A percentile compares a stretch with the other conserved stretches of the same genome.
Evolutionary conservation across 2,113 vertebrate genomes (phyloP).

Genomic region (Mixornis gularis): DNA sequence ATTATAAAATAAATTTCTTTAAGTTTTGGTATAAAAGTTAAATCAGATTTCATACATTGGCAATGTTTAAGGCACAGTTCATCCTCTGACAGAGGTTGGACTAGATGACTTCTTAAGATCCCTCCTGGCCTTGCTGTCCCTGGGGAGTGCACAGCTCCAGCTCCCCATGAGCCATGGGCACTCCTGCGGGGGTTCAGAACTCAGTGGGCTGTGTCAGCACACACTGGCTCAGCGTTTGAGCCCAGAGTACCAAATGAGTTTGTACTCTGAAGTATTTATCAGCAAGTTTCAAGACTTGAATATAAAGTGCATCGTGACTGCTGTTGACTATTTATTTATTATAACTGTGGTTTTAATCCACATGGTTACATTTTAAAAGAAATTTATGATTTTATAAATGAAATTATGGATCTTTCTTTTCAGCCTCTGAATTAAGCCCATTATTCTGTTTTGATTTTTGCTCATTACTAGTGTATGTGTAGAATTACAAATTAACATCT

Average conservation of each 20-base stretch:
- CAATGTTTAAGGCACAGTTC: background rate
- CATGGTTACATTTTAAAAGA: background rate
- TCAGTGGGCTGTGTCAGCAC: accelerated
- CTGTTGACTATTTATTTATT: background rate
- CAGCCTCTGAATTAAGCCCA: background rate
- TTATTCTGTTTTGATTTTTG: background rate
- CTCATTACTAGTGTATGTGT: background rate
- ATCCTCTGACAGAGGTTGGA: background rate
- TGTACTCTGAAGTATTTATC: background rate
- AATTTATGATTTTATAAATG: background rate
- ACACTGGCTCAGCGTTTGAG: background rate
- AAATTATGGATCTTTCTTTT: background rate
- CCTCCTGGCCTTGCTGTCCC: background rate
- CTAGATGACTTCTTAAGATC: background rate
- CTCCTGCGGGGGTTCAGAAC: background rate
- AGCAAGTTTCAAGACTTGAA: background rate
- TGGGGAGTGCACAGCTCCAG: background rate
- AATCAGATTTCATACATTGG: background rate
- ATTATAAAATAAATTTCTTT: no score
- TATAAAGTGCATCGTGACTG: background rate
- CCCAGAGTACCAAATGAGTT: background rate
- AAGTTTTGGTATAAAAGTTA: background rate
- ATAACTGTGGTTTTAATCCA: background rate
- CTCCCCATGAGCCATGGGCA: accelerated
- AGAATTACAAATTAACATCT: background rate